A percentile compares a stretch with the other conserved stretches of the same genome.
Evolutionary conservation across 2,113 vertebrate species (phyloP).

Genomic region (Zosterops hypoxanthus): DNA sequence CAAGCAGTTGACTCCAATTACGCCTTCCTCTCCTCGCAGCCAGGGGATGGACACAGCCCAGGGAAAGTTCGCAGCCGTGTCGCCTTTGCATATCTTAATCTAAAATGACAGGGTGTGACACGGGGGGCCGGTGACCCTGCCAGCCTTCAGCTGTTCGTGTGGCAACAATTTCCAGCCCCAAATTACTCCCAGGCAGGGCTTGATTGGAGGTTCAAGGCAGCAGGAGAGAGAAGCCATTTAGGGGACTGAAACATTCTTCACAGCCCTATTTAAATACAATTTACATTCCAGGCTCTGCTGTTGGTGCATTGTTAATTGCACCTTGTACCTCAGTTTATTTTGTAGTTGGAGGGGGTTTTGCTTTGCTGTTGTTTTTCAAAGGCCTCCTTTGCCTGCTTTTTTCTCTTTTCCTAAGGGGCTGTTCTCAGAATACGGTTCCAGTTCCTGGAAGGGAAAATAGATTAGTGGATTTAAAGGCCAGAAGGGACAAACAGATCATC

Average conservation of each 20-base stretch:
- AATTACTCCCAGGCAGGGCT: conserved; percentile 87
- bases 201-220: conserved; percentile 60
- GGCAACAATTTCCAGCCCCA: conserved; percentile 93
- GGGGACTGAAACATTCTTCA: conserved; percentile 58
- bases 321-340: conserved; percentile 65
- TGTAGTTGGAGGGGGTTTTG: conserved; percentile 10
- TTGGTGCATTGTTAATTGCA: conserved; percentile 70
- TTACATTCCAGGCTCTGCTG: conserved; percentile 68
- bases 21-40: conserved; percentile 89
- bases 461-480: conserved; percentile 66
- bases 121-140: conserved; percentile 86
- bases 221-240: conserved; percentile 63
- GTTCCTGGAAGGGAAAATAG: conserved; percentile 62
- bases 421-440: conserved; percentile 46
- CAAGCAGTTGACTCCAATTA: conserved; percentile 99
- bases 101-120: conserved; percentile 97
- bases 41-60: conserved; percentile 78
- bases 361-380: conserved; percentile 60
- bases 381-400: neutral
- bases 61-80: conserved; percentile 82
- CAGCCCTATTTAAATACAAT: conserved; percentile 71
- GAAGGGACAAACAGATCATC: conserved; percentile 49
- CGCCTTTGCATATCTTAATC: conserved; percentile 98
- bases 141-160: conserved; percentile 85
- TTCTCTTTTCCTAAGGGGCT: neutral